phyloP scores from a whole-genome alignment of 2,113 vertebrate genomes.

The Turdus rufiventris region DNA sequence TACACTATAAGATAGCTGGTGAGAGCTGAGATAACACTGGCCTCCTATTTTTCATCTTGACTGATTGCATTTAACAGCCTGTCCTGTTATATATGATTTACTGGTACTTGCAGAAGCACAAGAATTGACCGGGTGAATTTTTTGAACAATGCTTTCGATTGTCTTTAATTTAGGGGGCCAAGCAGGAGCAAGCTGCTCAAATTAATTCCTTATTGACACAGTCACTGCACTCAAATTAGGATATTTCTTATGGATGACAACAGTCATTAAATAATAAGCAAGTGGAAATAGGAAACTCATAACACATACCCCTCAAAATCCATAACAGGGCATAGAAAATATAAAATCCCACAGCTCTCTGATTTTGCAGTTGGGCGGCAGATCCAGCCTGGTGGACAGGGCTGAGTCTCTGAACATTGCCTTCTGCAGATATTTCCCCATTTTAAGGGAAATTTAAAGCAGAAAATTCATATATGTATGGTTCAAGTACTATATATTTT shows the following conservation, averaged over 20 bases:
- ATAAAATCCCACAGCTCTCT: not conserved
- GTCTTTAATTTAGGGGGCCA: not conserved
- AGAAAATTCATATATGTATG: not conserved
- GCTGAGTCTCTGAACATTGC: not conserved
- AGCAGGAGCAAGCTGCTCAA: not conserved
- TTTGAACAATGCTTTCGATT: not conserved
- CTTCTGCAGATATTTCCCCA: not conserved
- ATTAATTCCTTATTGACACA: not conserved
- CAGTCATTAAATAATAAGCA: not conserved
- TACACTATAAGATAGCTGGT: not conserved
- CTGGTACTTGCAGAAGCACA: not conserved
- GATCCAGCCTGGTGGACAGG: not conserved
- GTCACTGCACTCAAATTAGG: not conserved
- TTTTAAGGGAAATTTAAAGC: not conserved
- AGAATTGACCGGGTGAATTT: not conserved
- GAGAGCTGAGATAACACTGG: not conserved
- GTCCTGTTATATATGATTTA: not conserved
- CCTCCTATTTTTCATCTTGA: slow-evolving; percentile 22
- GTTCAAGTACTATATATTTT: not conserved
- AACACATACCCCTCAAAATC: rapidly evolving
- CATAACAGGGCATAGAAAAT: not conserved
- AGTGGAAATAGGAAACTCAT: not conserved
- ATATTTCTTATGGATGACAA: not conserved
- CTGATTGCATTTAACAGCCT: not conserved
- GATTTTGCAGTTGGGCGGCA: not conserved